Conservation (phyloP, 1,140 invertebrate genomes). For the Drosophila nikananu region DNA sequence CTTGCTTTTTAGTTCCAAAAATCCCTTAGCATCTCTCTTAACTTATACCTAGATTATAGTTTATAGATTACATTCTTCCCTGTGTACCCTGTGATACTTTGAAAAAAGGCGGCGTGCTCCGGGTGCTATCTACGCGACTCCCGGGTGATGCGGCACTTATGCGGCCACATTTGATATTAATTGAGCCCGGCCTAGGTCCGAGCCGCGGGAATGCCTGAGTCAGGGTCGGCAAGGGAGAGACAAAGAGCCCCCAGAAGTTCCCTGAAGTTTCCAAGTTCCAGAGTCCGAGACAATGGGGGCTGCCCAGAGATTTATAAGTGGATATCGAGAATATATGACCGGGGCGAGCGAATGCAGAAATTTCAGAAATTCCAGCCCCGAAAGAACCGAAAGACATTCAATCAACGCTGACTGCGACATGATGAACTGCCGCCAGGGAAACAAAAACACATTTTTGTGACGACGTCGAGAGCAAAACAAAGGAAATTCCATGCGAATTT, state of each 20-base stretch:
- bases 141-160: slow-evolving; percentile 69
- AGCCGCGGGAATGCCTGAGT: slow-evolving; percentile 20
- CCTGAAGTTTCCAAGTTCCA: slow-evolving; percentile 5
- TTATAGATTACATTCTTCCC: neutral
- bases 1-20: neutral
- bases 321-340: slow-evolving; percentile 35
- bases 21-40: too few species aligned
- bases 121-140: slow-evolving; percentile 27
- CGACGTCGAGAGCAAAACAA: slow-evolving; percentile 43
- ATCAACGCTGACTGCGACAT: slow-evolving; percentile 65
- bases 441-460: slow-evolving; percentile 32
- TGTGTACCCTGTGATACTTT: slow-evolving; percentile 1
- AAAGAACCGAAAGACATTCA: slow-evolving; percentile 57
- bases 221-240: slow-evolving; percentile 13
- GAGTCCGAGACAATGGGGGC: slow-evolving; percentile 52
- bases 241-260: slow-evolving; percentile 7
- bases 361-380: slow-evolving; percentile 58
- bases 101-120: slow-evolving; percentile 31
- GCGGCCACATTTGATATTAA: slow-evolving; percentile 45
- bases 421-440: slow-evolving; percentile 69
- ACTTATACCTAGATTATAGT: neutral
- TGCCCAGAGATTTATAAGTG: slow-evolving; percentile 60
- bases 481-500: slow-evolving; percentile 78
- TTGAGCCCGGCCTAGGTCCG: slow-evolving; percentile 41
- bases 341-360: slow-evolving; percentile 44